Evolutionary conservation across 2,797 vertebrate species (phyloP).

Genomic region (Gambusia yucatana): DNA sequence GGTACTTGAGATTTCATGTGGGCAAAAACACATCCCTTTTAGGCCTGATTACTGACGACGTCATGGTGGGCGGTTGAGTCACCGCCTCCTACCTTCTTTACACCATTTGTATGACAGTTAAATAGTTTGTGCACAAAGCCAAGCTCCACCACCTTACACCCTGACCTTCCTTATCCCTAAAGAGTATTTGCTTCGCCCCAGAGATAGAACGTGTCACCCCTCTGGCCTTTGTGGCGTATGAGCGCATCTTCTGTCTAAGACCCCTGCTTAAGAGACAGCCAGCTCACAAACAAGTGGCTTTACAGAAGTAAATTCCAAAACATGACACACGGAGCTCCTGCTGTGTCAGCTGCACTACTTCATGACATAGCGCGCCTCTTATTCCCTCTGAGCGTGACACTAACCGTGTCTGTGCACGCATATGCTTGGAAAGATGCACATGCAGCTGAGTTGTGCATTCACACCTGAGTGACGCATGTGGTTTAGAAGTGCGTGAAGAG

Average conservation of each 20-base stretch:
- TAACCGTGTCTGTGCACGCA: conserved; percentile 25
- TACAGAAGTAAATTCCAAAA: not conserved
- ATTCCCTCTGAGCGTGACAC: conserved; percentile 27
- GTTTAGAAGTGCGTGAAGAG: conserved; percentile 41
- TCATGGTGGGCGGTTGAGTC: conserved; percentile 37
- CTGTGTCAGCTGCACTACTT: not conserved
- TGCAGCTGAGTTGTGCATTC: conserved; percentile 51
- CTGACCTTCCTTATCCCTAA: not conserved
- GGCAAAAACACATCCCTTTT: conserved; percentile 27
- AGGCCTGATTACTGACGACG: conserved; percentile 25
- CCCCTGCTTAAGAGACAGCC: not conserved
- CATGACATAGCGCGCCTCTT: conserved; percentile 23
- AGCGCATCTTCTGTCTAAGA: conserved; percentile 4
- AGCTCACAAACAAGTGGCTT: conserved; percentile 30
- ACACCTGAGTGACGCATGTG: conserved; percentile 59
- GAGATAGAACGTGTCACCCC: not conserved
- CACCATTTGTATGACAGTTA: not conserved
- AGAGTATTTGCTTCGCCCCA: not conserved
- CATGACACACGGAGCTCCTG: conserved; percentile 14
- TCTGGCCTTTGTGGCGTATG: not conserved
- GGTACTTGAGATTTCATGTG: conserved; percentile 14
- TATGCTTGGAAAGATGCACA: conserved; percentile 32
- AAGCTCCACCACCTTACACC: not conserved
- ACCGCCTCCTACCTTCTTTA: conserved; percentile 11
- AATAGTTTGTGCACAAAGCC: not conserved